These are phyloP conservation scores for Chondrilla cf. caribensis DNA, from an alignment of 37 sponge, comb jelly and placozoan genomes.

Conservation along the genomic window DNA sequence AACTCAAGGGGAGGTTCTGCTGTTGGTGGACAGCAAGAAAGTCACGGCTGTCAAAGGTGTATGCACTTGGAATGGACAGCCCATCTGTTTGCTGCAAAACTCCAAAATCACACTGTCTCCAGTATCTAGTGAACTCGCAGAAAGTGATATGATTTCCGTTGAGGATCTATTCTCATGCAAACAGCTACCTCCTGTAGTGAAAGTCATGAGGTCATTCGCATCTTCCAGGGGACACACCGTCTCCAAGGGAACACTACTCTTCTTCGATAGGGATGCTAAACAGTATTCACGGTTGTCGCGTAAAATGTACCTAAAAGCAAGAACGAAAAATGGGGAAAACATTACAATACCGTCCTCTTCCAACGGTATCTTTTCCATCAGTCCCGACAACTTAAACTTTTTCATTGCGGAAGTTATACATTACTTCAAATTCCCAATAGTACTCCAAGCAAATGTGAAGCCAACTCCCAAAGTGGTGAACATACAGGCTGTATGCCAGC, in stretches of 20 bases:
- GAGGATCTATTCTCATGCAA: not conserved
- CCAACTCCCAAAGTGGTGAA: not conserved
- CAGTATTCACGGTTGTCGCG: no score
- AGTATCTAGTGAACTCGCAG: not conserved
- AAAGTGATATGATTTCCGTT: not conserved
- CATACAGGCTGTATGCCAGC: not conserved
- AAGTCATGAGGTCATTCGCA: not conserved
- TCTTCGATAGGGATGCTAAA: not conserved
- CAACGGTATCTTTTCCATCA: constrained; percentile 44
- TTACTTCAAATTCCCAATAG: not conserved
- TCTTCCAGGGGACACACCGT: not conserved
- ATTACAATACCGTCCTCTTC: constrained; percentile 22
- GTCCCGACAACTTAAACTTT: constrained; percentile 50
- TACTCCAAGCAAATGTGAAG: not conserved
- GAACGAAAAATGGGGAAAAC: not conserved
- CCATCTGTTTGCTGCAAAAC: not conserved
- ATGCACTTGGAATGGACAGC: not conserved
- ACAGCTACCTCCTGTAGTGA: not conserved
- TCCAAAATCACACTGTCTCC: not conserved
- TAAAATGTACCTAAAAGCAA: not conserved
- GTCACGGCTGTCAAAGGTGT: not conserved
- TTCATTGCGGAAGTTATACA: constrained; percentile 55
- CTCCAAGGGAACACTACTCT: not conserved
- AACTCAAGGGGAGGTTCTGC: not conserved
- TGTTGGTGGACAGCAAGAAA: not conserved